Evolutionary conservation across 2,113 vertebrate species (phyloP).

Genomic region (Plecturocebus donacophilus): DNA sequence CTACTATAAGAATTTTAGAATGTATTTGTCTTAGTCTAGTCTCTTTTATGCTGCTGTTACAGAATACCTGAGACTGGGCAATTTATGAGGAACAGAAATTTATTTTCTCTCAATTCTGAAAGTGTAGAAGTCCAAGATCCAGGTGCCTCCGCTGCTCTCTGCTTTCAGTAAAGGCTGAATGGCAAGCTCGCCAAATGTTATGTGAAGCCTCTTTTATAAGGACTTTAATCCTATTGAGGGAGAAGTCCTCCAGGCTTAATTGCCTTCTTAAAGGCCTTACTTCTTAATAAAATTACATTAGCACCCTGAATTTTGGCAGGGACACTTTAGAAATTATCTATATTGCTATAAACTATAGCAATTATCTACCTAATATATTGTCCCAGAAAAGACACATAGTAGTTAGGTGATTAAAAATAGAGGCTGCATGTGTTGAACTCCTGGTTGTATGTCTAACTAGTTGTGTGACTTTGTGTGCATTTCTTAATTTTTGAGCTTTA

Average conservation of each 20-base stretch:
- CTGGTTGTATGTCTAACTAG: background rate
- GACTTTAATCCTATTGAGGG: background rate
- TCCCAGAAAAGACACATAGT: background rate
- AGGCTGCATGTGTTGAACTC: background rate
- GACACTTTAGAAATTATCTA: background rate
- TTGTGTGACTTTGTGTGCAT: background rate
- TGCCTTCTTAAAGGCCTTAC: too few species aligned
- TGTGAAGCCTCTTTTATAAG: background rate
- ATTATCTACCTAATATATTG: background rate
- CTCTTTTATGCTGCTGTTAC: background rate
- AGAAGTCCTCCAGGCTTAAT: background rate
- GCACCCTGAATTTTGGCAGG: background rate
- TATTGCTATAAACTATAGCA: background rate
- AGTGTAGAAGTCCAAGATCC: background rate
- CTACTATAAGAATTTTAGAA: slow-evolving; percentile 11
- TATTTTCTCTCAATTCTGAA: background rate
- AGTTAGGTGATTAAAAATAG: background rate
- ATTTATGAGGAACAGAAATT: background rate
- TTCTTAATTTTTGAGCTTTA: background rate
- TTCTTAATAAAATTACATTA: background rate
- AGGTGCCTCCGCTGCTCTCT: background rate
- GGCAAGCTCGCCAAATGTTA: background rate
- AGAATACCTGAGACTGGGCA: background rate
- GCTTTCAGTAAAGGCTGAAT: background rate
- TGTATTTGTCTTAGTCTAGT: background rate